phyloP scores from a whole-genome alignment of 2,797 vertebrate species.

The Catostomus latipinnis region DNA sequence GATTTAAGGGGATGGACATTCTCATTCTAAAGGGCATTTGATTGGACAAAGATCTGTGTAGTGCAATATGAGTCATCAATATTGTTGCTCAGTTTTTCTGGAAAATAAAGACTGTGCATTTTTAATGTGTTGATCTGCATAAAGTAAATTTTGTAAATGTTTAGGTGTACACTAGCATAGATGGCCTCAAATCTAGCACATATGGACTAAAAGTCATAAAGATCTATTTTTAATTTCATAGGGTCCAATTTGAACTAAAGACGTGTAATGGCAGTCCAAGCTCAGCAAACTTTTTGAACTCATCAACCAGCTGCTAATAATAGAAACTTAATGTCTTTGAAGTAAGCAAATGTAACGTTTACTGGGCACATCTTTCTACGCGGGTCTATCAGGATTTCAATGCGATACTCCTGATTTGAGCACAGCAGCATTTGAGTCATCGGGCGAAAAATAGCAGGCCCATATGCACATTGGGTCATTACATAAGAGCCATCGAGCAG shows the following conservation, averaged over 20 bases:
- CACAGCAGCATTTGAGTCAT: neutral
- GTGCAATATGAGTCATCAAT: too few relatives aligned
- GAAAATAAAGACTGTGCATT: too few relatives aligned
- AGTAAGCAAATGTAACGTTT: slow-evolving; percentile 20
- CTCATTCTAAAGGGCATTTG: too few relatives aligned
- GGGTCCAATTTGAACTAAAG: slow-evolving; percentile 10
- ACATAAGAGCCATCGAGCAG: slow-evolving; percentile 4
- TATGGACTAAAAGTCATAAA: too few relatives aligned
- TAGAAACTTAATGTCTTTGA: slow-evolving; percentile 22
- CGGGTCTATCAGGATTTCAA: neutral
- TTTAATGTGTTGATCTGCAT: too few relatives aligned
- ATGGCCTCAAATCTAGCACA: too few relatives aligned
- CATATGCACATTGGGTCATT: neutral
- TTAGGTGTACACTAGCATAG: too few relatives aligned
- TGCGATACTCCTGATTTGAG: slow-evolving; percentile 1
- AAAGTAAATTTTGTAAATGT: too few relatives aligned
- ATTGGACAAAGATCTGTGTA: too few relatives aligned
- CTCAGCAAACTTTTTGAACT: slow-evolving; percentile 26
- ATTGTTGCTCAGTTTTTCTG: too few relatives aligned
- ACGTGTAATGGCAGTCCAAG: slow-evolving; percentile 31
- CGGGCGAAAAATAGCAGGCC: slow-evolving; percentile 1
- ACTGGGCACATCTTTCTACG: neutral
- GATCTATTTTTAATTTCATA: too few relatives aligned
- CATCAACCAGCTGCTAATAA: slow-evolving; percentile 29
- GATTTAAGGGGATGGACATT: too few relatives aligned